Evolutionary conservation across 2,113 vertebrate genomes (phyloP).

Genomic region (Notechis scutatus): DNA sequence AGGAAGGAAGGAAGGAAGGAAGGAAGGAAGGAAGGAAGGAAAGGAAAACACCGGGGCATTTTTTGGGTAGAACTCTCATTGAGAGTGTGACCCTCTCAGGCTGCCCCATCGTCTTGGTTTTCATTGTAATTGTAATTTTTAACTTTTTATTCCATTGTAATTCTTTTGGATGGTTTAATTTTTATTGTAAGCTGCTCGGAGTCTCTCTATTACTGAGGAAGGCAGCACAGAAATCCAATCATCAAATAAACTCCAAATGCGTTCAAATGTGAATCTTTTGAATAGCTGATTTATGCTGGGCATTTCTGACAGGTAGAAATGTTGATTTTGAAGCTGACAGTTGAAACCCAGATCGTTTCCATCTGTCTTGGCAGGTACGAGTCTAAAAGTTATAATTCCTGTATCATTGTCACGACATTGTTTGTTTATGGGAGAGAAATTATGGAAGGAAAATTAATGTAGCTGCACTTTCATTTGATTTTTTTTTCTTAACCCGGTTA

Average conservation of each 20-base stretch:
- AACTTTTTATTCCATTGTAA: too few relatives aligned
- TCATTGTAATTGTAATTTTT: not conserved
- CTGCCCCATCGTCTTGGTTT: not conserved
- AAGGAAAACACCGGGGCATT: too few relatives aligned
- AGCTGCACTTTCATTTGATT: slow-evolving; percentile 1
- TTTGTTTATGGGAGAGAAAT: slow-evolving; percentile 25
- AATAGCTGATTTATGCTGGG: not conserved
- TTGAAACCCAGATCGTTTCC: not conserved
- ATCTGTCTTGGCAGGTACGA: slow-evolving; percentile 18
- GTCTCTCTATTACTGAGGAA: not conserved
- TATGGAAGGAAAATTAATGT: slow-evolving; percentile 10
- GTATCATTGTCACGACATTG: not conserved
- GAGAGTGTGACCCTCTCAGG: not conserved
- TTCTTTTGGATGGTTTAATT: not conserved
- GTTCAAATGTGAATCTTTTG: not conserved
- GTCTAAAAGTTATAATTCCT: slow-evolving; percentile 16
- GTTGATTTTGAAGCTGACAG: not conserved
- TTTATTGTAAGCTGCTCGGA: not conserved
- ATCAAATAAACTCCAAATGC: not conserved
- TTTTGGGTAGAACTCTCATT: not conserved
- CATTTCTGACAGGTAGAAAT: not conserved
- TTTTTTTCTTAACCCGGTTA: not conserved
- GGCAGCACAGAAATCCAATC: not conserved
- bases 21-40: too few relatives aligned
- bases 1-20: too few relatives aligned